A percentile compares a stretch with the other conserved stretches of the same genome.
Evolutionary conservation across 2,113 vertebrate species (phyloP).

Genomic region (Pomatorhinus ruficollis): DNA sequence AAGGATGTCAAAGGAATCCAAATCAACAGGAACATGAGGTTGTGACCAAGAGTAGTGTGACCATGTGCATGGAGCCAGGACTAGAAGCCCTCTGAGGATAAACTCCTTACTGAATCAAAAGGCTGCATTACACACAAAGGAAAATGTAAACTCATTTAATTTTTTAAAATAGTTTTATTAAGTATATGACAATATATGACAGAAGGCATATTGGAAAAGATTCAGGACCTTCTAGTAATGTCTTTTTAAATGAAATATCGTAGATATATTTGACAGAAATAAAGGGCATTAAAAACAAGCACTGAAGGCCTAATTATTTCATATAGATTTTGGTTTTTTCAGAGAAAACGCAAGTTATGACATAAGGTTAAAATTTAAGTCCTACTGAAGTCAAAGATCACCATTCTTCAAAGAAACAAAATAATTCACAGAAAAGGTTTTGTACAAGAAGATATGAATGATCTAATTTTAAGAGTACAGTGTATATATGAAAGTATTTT

Average conservation of each 20-base stretch:
- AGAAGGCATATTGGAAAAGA: not conserved
- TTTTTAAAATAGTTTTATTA: not conserved
- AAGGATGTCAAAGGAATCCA: not conserved
- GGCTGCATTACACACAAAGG: not conserved
- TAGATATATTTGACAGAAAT: not conserved
- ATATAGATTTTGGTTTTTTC: not conserved
- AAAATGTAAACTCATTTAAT: not conserved
- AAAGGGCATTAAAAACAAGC: not conserved
- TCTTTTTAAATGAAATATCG: not conserved
- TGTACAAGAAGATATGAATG: not conserved
- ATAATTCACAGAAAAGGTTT: not conserved
- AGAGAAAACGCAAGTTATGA: not conserved
- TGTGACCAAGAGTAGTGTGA: rapidly evolving
- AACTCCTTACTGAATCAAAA: not conserved
- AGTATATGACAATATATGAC: not conserved
- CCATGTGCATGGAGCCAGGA: not conserved
- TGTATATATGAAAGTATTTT: not conserved
- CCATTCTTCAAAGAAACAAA: not conserved
- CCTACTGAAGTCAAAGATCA: not conserved
- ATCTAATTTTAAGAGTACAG: not conserved
- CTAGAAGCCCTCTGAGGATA: not conserved
- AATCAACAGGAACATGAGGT: not conserved
- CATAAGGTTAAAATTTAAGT: not conserved
- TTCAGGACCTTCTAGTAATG: not conserved
- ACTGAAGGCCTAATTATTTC: not conserved